Base-by-base conservation (phyloP, 2,797 vertebrate species). In the Argya squamiceps region DNA sequence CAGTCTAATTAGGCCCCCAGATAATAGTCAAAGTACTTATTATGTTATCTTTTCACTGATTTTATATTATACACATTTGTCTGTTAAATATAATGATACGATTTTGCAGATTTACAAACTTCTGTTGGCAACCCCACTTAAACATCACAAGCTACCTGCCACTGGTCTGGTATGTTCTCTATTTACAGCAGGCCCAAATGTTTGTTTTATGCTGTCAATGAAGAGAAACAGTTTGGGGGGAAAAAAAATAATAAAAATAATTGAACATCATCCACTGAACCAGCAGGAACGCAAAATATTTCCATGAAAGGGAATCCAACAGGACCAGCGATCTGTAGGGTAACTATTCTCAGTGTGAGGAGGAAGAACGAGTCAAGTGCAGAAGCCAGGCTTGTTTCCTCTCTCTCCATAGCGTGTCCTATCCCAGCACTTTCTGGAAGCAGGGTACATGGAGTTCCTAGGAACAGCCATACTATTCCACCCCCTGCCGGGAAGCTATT, bases 1-100 rank as follows among this genome's bases (percentile, higher is more conserved):
- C 52, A 41, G 84, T 60, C 77, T 96, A 97, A 97, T 94, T 96
- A 96, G 96, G 92, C 93, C 87, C 92, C 93, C 43, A 96, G 96
- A 96, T 95, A 96, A 95, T 93, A 96, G 92, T 86, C 88, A 94
- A 92, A 94, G 94, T 76, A 96, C 92, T 96, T 95, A 95, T 76
- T 96, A 92, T 95, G 91, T 94, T 96, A 96, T 93, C 94, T 96
- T 95, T 95, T 82, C 88, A 84, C 96, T 88, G 94, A 94, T 94
- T 97, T 95, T 92, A 84, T 96, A 93, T 96, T 95, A 93, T 81
- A 93, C 91, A 84, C 92, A 95, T 96, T 94, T 94, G 95, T 93
- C 92, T 74, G 76, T 93, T 94, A 94, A 93, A 91, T 71, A 92
- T 43, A 92, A 89, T 60, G 76, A 95, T 92, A 88, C 3, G 10